phyloP scores from a whole-genome alignment of 2,888 invertebrate genomes.

The Drosophila hamatofila region DNA sequence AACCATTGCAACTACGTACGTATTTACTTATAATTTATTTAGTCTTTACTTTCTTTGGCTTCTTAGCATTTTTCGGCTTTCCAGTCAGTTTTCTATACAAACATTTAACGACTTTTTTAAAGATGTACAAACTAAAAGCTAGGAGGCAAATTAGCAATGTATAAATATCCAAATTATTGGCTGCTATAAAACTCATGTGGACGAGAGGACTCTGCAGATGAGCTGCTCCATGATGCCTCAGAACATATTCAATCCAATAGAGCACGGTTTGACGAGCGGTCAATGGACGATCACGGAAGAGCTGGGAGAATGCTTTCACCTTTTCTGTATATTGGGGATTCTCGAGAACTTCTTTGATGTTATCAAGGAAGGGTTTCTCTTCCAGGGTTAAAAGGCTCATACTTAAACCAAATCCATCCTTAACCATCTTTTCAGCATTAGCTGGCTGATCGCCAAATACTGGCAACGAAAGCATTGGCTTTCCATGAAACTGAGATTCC shows the following conservation, averaged over 20 bases:
- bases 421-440: conserved; percentile 70
- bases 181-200: conserved; percentile 85
- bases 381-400: conserved; percentile 60
- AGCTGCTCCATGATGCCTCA: conserved; percentile 86
- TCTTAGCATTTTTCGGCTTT: not conserved
- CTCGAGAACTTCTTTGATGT: conserved; percentile 58
- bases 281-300: conserved; percentile 87
- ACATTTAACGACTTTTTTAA: not conserved
- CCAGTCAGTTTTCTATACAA: too few species aligned
- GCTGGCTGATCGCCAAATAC: conserved; percentile 80
- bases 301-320: conserved; percentile 85
- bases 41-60: not conserved
- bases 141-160: conserved; percentile 38
- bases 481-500: conserved; percentile 87
- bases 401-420: conserved; percentile 72
- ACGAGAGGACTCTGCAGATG: conserved; percentile 86
- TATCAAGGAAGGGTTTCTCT: conserved; percentile 42
- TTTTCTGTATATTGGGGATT: conserved; percentile 65
- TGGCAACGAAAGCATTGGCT: conserved; percentile 85
- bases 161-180: conserved; percentile 86
- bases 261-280: conserved; percentile 86
- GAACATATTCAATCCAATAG: conserved; percentile 87
- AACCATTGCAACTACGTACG: not conserved
- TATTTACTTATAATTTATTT: not conserved
- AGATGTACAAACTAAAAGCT: not conserved